Base-by-base conservation (phyloP, 2,797 vertebrate genomes). In the Sparidentex hasta region DNA sequence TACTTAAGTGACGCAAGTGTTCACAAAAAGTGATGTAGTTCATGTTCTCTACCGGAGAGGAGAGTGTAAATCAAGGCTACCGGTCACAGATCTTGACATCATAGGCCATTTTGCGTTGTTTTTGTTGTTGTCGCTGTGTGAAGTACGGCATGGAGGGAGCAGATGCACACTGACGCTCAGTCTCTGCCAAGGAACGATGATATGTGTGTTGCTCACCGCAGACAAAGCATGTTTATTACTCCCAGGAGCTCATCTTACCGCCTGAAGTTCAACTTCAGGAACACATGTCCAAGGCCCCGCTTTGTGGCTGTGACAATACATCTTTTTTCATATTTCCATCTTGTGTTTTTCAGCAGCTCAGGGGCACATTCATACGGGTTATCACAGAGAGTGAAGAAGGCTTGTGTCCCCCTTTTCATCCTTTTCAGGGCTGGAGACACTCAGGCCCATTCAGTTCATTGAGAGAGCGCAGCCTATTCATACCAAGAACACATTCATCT, bases 131-230 rank as follows among this genome's bases (percentile, higher is more conserved):
- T 33, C 33, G 33, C 8, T 8, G 33, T 33, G 27, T 16, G 20
- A 57, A 13, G 48, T 74, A 65, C 44, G 41, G 65, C 47, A 1
- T 48, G 27, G 52, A 51, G 44, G 56, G 11, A 73, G 74, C 76
- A 89, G 68, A 80, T 86, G 77, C 81, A 73, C 29, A 7, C 46
- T 57, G 62, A 63, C n/a, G 18, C 76, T 75, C 27, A 70, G 62
- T 75, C 68, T 57, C 52, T 38, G 27, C 13, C 66, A 66, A 73
- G 62, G 66, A 63, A 74, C 23, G 54, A 76, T 71, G 51, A 47
- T 46, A 7, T 58, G 51, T 61, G 47, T 74, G 33, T 71, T 63
- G 73, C 72, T 85, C 59, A 59, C 64, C 62, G 76, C 43, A 7
- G 33, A 33, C 65, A 78, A 75, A 78, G 54, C 44, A 64, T 74